Base-by-base conservation (phyloP, 2,888 invertebrate species). In the Drosophila aldrichi region DNA sequence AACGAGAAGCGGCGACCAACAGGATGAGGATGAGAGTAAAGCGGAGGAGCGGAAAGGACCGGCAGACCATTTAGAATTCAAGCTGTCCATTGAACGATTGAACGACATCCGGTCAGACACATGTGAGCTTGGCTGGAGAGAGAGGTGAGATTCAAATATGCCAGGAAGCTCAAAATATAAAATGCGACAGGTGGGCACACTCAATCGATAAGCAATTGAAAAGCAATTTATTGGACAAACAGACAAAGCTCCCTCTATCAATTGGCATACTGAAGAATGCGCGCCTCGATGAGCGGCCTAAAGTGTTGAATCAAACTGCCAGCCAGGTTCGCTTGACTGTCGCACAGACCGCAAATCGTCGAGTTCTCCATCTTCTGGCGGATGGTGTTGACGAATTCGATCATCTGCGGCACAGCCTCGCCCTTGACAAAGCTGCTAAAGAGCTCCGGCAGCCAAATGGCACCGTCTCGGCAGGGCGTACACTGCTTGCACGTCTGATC, bases 401-500 rank as follows among this genome's bases (percentile, higher is more conserved):
- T 99, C 94, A 99, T 99, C 74, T 96, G 96, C 0, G 96, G 95
- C 81, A 96, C 95, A 0, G 98, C 98, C 92, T 98, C 97, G 52
- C 99, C 99, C 63, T 96, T 95, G 32, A 97, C 95, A 90, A 97
- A 95, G 92, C 95, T 94, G 85, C 94, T 93, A 94, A 96, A 95
- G 85, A 97, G 95, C 93, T 97, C 97, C 92, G 96, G 96, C 96
- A 98, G 96, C 98, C 98, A 98, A 10, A 95, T 95, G 72, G 97
- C 96, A 20, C 99, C 99, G 94, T 99, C 99, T 62, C 99, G 95
- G 92, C 99, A 99, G 7, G 98, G 99, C 59, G 99, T 99, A 93
- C 99, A 99, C 94, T 99, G 99, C 5, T 99, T 99, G 92, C 99
- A 99, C 25, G 98, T 98, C 93, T 99, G 99, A 92, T 99, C 98